These are phyloP conservation scores for Sternarchorhynchus goeldii DNA, from an alignment of 2,797 vertebrate species.

Conservation along the genomic window DNA sequence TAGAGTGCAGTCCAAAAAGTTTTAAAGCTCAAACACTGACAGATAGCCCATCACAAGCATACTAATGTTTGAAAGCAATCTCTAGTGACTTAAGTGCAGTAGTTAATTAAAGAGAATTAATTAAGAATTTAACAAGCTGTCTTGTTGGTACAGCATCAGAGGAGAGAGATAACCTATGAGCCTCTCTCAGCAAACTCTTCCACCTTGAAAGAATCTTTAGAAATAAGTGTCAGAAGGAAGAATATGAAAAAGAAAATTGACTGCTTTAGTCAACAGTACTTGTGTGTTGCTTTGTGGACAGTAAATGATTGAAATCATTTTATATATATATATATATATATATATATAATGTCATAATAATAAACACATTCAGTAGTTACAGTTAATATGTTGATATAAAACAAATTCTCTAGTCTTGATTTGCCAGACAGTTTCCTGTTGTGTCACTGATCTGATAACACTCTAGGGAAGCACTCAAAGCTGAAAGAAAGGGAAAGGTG, in stretches of 20 bases:
- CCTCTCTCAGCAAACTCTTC: constrained; percentile 45
- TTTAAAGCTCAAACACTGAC: no score
- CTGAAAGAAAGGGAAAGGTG: neutral
- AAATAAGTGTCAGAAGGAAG: neutral
- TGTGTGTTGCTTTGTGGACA: no score
- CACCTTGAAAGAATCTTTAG: constrained; percentile 32
- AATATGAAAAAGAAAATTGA: constrained; percentile 47
- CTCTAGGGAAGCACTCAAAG: neutral
- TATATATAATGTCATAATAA: neutral
- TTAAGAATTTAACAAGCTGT: constrained; percentile 62
- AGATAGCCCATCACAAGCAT: neutral
- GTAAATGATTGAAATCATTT: no score
- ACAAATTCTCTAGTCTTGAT: neutral
- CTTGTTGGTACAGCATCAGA: constrained; percentile 47
- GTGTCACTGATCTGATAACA: constrained; percentile 3
- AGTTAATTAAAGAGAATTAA: constrained; percentile 73
- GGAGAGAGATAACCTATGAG: constrained; percentile 65
- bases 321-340: neutral
- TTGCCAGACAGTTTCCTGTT: constrained; percentile 2
- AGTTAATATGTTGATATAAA: neutral
- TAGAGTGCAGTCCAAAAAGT: no score
- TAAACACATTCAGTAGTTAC: neutral
- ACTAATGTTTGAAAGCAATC: constrained; percentile 32
- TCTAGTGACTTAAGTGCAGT: constrained; percentile 45
- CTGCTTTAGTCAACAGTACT: neutral